These are phyloP conservation scores for Stenodema calcarata DNA, from an alignment of 2,888 invertebrate genomes.

Conservation along the genomic window DNA sequence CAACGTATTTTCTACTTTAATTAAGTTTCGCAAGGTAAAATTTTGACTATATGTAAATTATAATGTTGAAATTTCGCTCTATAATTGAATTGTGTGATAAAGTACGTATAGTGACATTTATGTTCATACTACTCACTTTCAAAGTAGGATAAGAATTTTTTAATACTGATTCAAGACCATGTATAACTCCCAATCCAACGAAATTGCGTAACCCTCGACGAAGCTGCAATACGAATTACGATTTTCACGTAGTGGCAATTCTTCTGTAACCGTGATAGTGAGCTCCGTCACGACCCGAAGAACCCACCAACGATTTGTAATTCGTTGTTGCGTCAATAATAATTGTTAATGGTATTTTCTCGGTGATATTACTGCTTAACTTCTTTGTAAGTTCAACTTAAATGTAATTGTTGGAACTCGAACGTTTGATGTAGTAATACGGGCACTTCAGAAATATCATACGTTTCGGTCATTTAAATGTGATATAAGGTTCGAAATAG, in stretches of 20 bases:
- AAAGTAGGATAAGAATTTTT: neutral
- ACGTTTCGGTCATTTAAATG: neutral
- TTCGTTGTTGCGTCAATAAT: too few relatives aligned
- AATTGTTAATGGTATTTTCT: too few relatives aligned
- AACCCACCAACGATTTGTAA: neutral
- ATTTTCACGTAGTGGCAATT: neutral
- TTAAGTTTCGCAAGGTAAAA: neutral
- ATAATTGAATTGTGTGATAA: neutral
- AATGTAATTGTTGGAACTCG: neutral
- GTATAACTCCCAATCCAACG: neutral
- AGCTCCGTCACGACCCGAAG: neutral
- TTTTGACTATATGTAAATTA: neutral
- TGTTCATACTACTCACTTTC: neutral
- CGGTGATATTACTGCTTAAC: too few relatives aligned
- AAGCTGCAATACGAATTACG: neutral
- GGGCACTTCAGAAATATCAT: neutral
- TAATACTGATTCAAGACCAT: neutral
- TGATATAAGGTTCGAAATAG: neutral
- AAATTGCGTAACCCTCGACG: neutral
- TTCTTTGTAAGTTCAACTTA: neutral
- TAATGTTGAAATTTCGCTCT: neutral
- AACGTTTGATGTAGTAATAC: neutral
- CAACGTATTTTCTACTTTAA: neutral
- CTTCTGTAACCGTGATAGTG: neutral
- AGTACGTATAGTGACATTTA: neutral